phyloP scores from a whole-genome alignment of 2,797 vertebrate species.

The Eleutherodactylus coqui region DNA sequence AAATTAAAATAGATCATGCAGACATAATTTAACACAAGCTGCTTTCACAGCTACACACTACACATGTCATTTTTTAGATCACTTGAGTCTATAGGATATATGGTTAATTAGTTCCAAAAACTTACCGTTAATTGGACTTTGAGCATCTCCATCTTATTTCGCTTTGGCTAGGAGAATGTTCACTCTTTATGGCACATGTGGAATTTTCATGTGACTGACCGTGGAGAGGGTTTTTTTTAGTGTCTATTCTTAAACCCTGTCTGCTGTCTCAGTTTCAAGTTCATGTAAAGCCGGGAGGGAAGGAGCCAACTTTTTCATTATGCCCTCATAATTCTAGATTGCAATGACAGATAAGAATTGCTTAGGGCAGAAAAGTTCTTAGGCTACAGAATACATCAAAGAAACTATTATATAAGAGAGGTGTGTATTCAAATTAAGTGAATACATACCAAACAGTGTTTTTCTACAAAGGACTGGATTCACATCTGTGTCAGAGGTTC shows the following conservation, averaged over 20 bases:
- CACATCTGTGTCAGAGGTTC: too few species aligned
- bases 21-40: constrained; percentile 54
- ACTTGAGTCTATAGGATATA: constrained; percentile 52
- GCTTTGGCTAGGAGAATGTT: neutral
- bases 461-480: too few species aligned
- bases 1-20: constrained; percentile 56
- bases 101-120: constrained; percentile 54
- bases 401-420: neutral
- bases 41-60: constrained; percentile 21
- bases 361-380: neutral
- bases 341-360: neutral
- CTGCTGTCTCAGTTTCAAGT: constrained; percentile 11
- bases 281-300: neutral
- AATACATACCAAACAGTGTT: neutral
- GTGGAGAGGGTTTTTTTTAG: neutral
- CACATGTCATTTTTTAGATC: constrained; percentile 35
- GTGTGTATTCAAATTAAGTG: too few species aligned
- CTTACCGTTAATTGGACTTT: constrained; percentile 29
- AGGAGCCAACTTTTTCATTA: constrained; percentile 9
- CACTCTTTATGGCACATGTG: neutral
- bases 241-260: constrained; percentile 5
- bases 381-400: neutral
- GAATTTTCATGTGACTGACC: constrained; percentile 49
- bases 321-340: neutral
- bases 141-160: constrained; percentile 7